Evolutionary conservation across 2,888 invertebrate genomes (phyloP).

Genomic region (Cryptocheilus praepositus): DNA sequence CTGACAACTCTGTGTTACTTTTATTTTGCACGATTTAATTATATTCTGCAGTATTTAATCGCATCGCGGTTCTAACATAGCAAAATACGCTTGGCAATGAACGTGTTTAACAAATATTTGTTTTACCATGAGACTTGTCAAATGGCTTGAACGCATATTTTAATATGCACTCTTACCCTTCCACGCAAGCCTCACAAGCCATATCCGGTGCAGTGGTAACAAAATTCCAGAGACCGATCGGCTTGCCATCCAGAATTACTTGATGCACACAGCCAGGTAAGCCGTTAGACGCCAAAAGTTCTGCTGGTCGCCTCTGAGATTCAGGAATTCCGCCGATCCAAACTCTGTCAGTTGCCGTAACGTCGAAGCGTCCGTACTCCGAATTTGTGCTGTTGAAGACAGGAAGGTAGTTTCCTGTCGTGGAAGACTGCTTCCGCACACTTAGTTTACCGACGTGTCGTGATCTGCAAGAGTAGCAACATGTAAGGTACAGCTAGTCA

Average conservation of each 20-base stretch:
- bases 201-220: slow-evolving; percentile 79
- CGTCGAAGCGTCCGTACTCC: slow-evolving; percentile 80
- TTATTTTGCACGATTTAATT: background rate
- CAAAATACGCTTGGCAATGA: too few relatives aligned
- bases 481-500: too few relatives aligned
- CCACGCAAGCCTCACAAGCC: slow-evolving; percentile 86
- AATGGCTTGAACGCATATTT: background rate
- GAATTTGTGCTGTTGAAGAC: slow-evolving; percentile 77
- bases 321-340: slow-evolving; percentile 78
- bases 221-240: slow-evolving; percentile 94
- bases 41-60: too few relatives aligned
- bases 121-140: too few relatives aligned
- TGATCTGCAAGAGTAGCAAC: slow-evolving; percentile 73
- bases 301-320: slow-evolving; percentile 71
- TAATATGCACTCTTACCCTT: slow-evolving; percentile 77
- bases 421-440: slow-evolving; percentile 79
- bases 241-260: slow-evolving; percentile 84
- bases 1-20: too few relatives aligned
- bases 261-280: slow-evolving; percentile 89
- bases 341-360: slow-evolving; percentile 75
- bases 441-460: slow-evolving; percentile 83
- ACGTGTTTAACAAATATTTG: too few relatives aligned
- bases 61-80: too few relatives aligned
- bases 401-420: slow-evolving; percentile 57
- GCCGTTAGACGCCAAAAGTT: slow-evolving; percentile 76